Evolutionary conservation across 2,113 vertebrate species (phyloP), one percentile per base, ranked within the genome.

Genomic region (Danionella cerebrum): DNA sequence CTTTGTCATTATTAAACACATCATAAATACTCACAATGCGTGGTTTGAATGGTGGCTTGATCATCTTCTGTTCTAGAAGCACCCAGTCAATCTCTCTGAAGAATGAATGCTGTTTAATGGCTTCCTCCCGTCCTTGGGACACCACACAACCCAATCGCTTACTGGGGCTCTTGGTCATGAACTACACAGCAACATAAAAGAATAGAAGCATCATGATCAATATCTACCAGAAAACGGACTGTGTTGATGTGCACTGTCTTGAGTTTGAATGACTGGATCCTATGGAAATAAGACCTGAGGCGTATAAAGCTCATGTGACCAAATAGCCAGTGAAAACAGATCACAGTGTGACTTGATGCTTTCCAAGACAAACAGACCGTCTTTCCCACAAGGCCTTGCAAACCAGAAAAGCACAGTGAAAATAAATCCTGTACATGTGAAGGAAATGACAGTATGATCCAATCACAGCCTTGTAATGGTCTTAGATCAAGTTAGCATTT

Each of bases 61-160:
- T 87, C 85, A 93, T 95, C 84, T 89, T 91, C 84, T 94, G 92
- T 77, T 98, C 96, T 85, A 98, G 88, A 81, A 94, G 90, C 29
- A 83, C 90, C 96, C 96, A 98, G 86, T 98, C 94, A 13, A 98
- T 96, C 78, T 98, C 95, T 84, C 92, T 92, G 87, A 98, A 98
- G 84, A 98, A 98, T 0, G 92, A 86, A 59, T 98, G 96, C 55
- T 92, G 88, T 76, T 94, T 95, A 71, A 98, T 97, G 4, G 95
- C 95, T 0, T 98, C 96, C 80, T 98, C 96, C 11, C 90, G 87
- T 0, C 92, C 95, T 57, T 97, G 93, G 0, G 92, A 85, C 0
- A 79, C 83, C 84, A 98, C 92, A 2, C 95, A 98, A 77, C 95
- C 95, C 78, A 98, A 87, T 22, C 95, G 89, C 79, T 95, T 98